Conservation (phyloP, 2,888 invertebrate genomes). For the Sarcophaga caerulescens region DNA sequence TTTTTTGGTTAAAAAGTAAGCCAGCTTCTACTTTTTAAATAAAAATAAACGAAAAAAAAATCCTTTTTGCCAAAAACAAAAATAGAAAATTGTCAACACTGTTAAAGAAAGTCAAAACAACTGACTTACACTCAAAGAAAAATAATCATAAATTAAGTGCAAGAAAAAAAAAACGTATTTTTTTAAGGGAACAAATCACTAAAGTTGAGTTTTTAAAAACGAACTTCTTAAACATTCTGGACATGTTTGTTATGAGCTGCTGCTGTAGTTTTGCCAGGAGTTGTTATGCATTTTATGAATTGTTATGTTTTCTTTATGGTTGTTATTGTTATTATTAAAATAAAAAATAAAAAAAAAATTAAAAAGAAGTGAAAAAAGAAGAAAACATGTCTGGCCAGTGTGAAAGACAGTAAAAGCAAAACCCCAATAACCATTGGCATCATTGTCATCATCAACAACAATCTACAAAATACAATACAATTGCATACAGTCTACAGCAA, state of each 20-base stretch:
- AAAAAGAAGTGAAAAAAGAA: background rate
- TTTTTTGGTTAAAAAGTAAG: slow-evolving; percentile 34
- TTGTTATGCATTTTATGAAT: slow-evolving; percentile 68
- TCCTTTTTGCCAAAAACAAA: slow-evolving; percentile 41
- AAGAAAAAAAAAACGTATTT: slow-evolving; percentile 32
- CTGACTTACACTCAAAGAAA: slow-evolving; percentile 44
- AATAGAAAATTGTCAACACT: slow-evolving; percentile 54
- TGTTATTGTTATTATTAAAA: slow-evolving; percentile 64
- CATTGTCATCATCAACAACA: slow-evolving; percentile 45
- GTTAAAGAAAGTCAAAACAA: slow-evolving; percentile 5
- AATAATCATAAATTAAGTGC: slow-evolving; percentile 3
- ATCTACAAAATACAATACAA: too few relatives aligned
- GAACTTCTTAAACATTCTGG: slow-evolving; percentile 54
- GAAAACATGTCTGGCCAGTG: slow-evolving; percentile 58
- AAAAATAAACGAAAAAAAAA: background rate
- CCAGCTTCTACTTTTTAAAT: slow-evolving; percentile 20
- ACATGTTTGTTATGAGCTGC: slow-evolving; percentile 49
- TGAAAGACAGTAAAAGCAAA: slow-evolving; percentile 47
- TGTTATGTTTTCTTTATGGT: slow-evolving; percentile 68
- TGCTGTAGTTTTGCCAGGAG: slow-evolving; percentile 42
- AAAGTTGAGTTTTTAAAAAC: slow-evolving; percentile 11
- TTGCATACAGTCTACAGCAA: slow-evolving; percentile 11
- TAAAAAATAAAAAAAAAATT: slow-evolving; percentile 25
- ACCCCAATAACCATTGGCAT: slow-evolving; percentile 54
- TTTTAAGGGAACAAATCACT: background rate